A percentile compares a stretch with the other conserved stretches of the same genome.
These are phyloP conservation scores for Phyllostomus hastatus DNA, from an alignment of 2,113 vertebrate genomes.

Conservation along the genomic window DNA sequence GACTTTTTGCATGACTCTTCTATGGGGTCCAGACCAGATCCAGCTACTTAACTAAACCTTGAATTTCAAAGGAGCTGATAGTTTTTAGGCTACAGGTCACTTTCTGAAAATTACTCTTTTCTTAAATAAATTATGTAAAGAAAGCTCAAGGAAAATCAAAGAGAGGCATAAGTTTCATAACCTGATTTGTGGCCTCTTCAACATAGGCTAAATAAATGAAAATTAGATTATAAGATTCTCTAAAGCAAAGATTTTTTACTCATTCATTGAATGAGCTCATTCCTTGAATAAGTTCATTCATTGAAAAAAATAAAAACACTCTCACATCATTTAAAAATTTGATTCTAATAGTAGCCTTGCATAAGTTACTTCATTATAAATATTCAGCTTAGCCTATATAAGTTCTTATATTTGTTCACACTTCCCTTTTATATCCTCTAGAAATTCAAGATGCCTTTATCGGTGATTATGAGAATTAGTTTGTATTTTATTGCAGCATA, in stretches of 20 bases:
- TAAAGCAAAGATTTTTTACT: neutral
- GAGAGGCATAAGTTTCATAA: neutral
- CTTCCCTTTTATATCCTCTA: neutral
- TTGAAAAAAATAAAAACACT: neutral
- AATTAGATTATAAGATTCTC: neutral
- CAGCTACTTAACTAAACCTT: neutral
- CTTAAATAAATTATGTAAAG: neutral
- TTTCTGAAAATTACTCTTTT: neutral
- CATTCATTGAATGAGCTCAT: neutral
- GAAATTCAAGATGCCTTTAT: neutral
- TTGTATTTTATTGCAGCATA: neutral
- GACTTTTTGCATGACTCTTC: neutral
- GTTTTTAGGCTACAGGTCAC: neutral
- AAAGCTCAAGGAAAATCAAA: neutral
- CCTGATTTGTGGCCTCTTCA: neutral
- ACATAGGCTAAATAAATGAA: neutral
- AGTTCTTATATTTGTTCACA: neutral
- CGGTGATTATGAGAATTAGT: neutral
- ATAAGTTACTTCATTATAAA: neutral
- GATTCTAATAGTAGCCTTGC: neutral
- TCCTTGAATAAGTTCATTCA: neutral
- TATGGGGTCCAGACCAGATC: neutral
- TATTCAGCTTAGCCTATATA: neutral
- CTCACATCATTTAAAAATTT: neutral
- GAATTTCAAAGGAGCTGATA: neutral